Base-by-base conservation (phyloP, 2,113 vertebrate species). In the Misgurnus anguillicaudatus region DNA sequence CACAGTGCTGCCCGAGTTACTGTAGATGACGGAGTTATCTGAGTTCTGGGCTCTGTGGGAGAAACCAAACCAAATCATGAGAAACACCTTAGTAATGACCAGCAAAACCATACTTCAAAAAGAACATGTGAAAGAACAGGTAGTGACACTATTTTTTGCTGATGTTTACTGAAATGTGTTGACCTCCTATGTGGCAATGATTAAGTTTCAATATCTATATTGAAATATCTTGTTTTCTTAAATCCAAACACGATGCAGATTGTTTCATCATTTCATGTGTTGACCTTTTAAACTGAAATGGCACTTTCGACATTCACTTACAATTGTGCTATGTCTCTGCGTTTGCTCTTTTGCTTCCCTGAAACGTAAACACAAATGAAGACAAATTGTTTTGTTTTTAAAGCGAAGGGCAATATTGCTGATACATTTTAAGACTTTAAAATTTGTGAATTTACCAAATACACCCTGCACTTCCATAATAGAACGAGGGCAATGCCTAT, bases 261-360 rank as follows among this genome's bases (percentile, higher is more conserved):
- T 31, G 1, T 31, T 31, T 31, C 24, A 31, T 31, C 24, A 31
- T 31, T 31, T 31, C 24, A 31, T 31, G 24, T 31, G 24, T 31
- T 31, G 24, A 31, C 24, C 24, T 31, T 31, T 5, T 69, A 2
- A 69, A 55, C 13, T 16, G 9, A 63, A 67, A 1, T 4, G 24
- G 36, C 19, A 66, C 69, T 66, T 77, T 13, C 3, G 57, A 11
- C 51, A 53, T 75, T 45, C 57, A 87, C 84, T 85, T 84, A 83
- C 83, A 53, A 69, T 36, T 79, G 69, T 24, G 47, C 7, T 6
- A 16, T 13, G 6, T 11, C 68, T n/a, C 57, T 77, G 9, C 1
- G 58, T 85, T 70, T 81, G 63, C 24, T 83, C 53, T 65, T 80
- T 58, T 66, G 74, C 65, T 73, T 83, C 80, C 82, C 81, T 85